These are phyloP conservation scores for Isaurus tuberculatus DNA, from an alignment of 92 coral and sea anemone species.

Conservation along the genomic window DNA sequence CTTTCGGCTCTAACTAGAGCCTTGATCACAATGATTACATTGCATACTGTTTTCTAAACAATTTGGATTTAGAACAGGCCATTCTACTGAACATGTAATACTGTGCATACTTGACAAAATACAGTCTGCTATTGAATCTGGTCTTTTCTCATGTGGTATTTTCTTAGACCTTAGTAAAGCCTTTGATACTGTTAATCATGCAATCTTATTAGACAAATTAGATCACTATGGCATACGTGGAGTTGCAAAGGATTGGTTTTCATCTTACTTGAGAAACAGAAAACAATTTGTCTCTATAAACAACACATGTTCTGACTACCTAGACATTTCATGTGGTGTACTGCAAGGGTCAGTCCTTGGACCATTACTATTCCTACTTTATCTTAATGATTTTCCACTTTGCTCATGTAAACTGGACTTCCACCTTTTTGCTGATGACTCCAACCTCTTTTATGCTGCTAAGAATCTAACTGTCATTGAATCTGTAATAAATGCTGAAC, in stretches of 20 bases:
- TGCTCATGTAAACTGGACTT: no score
- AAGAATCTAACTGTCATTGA: no score
- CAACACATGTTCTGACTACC: slow-evolving; percentile 23
- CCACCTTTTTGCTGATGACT: no score
- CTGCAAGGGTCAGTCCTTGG: slow-evolving; percentile 1
- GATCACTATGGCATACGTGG: slow-evolving; percentile 24
- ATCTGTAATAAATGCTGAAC: no score
- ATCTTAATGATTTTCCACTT: no score
- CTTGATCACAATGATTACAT: no score
- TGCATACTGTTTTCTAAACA: slow-evolving; percentile 3
- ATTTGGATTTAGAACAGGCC: slow-evolving; percentile 8
- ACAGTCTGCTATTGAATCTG: not conserved
- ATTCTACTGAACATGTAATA: slow-evolving; percentile 3
- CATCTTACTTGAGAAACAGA: slow-evolving; percentile 8
- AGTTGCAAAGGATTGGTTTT: slow-evolving; percentile 22
- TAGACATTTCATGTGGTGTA: slow-evolving; percentile 13
- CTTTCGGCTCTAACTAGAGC: no score
- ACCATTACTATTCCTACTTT: no score
- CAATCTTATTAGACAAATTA: slow-evolving; percentile 2
- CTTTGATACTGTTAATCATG: not conserved
- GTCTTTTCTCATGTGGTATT: slow-evolving; percentile 6
- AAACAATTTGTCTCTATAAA: not conserved
- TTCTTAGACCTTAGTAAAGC: slow-evolving; percentile 6
- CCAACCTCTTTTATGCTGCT: no score
- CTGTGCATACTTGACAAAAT: not conserved